Evolutionary conservation across 2,113 vertebrate genomes (phyloP).

Genomic region (Macrotus californicus): DNA sequence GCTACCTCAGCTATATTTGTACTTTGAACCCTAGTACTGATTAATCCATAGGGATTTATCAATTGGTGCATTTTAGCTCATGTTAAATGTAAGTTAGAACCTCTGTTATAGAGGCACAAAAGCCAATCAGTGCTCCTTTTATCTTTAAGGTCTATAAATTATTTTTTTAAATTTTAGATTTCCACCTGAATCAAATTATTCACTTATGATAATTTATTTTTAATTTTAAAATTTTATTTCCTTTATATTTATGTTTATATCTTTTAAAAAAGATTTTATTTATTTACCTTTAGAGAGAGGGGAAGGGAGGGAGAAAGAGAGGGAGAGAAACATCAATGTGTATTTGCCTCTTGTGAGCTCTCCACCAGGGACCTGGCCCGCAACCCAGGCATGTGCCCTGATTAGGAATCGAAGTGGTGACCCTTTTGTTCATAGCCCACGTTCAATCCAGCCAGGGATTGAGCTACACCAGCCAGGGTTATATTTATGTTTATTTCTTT

Average conservation of each 20-base stretch:
- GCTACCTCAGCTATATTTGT: neutral
- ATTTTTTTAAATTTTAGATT: neutral
- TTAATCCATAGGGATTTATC: neutral
- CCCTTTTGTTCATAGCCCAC: no score
- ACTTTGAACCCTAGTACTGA: neutral
- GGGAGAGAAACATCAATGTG: no score
- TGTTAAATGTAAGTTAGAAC: neutral
- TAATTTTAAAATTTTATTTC: neutral
- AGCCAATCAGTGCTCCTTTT: neutral
- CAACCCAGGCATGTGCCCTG: no score
- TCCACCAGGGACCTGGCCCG: no score
- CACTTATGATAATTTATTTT: neutral
- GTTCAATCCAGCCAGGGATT: no score
- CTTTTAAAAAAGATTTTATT: neutral
- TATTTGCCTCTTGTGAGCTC: no score
- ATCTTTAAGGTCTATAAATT: neutral
- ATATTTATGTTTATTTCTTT: neutral
- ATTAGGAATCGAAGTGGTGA: no score
- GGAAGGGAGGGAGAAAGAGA: no score
- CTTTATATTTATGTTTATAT: neutral
- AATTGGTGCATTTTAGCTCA: neutral
- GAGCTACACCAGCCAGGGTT: no score
- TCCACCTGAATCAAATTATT: neutral
- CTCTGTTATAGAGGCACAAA: neutral
- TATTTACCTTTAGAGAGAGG: no score